These are phyloP conservation scores for Melanitta fusca DNA, from an alignment of 2,797 vertebrate species.

Conservation along the genomic window DNA sequence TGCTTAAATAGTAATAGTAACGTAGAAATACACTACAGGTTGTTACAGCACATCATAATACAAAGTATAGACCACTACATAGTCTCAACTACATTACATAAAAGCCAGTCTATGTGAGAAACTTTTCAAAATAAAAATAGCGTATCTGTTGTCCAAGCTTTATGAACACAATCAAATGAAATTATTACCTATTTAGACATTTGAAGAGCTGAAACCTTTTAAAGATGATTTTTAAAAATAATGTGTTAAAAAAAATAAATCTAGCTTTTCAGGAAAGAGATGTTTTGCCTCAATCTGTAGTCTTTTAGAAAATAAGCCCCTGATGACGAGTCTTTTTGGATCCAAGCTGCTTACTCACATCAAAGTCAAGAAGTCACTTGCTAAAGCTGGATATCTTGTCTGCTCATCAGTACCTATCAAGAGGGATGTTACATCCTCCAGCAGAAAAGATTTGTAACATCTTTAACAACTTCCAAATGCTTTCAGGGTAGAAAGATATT, in stretches of 20 bases:
- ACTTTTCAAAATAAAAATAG: neutral
- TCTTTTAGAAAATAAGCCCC: neutral
- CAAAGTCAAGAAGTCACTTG: neutral
- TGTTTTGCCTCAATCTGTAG: neutral
- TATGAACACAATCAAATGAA: neutral
- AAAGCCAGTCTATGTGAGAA: neutral
- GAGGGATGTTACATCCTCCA: neutral
- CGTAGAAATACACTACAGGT: neutral
- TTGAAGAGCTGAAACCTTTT: neutral
- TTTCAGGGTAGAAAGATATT: neutral
- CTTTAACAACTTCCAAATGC: constrained; percentile 4
- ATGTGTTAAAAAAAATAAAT: neutral
- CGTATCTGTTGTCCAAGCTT: neutral
- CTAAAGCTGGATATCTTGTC: constrained; percentile 2
- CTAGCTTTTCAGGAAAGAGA: neutral
- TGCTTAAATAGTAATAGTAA: neutral
- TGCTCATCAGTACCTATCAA: neutral
- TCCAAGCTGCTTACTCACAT: neutral
- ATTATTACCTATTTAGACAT: neutral
- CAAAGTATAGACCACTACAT: neutral
- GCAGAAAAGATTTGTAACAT: neutral
- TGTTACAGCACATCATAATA: neutral
- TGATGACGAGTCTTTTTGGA: neutral
- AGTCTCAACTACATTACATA: neutral
- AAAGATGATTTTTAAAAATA: neutral